Base-by-base conservation (phyloP, 2,113 vertebrate genomes). In the Lasiurus cinereus region DNA sequence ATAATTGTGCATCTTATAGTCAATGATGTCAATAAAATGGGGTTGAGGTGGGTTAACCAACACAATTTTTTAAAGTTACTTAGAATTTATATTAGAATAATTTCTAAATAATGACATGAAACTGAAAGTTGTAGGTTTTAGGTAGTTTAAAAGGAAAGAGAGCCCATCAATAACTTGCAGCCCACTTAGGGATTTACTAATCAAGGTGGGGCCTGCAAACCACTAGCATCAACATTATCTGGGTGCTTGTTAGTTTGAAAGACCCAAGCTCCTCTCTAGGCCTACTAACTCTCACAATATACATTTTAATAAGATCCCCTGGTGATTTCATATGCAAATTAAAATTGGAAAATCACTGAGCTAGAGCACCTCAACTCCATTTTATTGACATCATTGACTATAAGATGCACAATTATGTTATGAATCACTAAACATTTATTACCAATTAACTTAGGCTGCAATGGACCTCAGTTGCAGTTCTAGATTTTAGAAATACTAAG, bases 401-500 rank as follows among this genome's bases (percentile, higher is more conserved):
- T 39, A 39, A 39, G 19, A 70, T 70, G 66, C 9, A 73, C 59
- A 69, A 1, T 46, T 62, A 48, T 77, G 64, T 36, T 62, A 24
- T 24, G 1, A 62, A 24, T 77, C 29, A 69, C 43, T 59, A 46
- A 88, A 33, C 18, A 66, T 39, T 39, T 39, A 39, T 8, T 77
- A 22, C 14, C 46, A 69, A 2, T 72, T 88, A 50, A 31, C 6
- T 22, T 76, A 52, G 8, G 16, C 9, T 18, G 31, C 29, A 22
- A 19, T 43, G 33, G 3, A 46, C 3, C 21, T 82, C 39, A n/a
- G 0, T 14, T 79, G 6, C 36, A 76, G 39, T 31, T 54, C 29
- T 22, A 31, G 3, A 67, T 89, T 93, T 91, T 66, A 96, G 56
- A 93, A 48, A 79, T 46, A 15, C 64, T 70, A 82, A 93, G 73